Evolutionary conservation across 1,140 invertebrate genomes (phyloP), one percentile per base, ranked within the genome.

Genomic region (Gryon sp.): DNA sequence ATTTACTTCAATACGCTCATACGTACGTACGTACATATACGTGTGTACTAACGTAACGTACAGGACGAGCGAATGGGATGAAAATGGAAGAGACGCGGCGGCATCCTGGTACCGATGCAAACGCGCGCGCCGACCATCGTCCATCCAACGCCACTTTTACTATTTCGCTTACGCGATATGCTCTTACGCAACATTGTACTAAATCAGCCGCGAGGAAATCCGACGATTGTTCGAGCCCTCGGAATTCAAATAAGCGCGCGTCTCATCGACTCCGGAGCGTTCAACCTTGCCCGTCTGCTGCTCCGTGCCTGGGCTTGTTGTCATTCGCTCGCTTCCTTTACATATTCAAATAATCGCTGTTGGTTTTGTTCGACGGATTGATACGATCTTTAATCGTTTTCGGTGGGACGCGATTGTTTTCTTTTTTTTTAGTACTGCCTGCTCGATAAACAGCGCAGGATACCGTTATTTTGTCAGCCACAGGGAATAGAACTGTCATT

Each of bases 361-460:
- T 41, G 34, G 26, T 62, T 75, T 59, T 66, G 62, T 75, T 40
- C 55, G 46, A 48, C 50, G 1, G 20, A 57, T 60, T 53, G 69
- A 75, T 75, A 66, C 55, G 38, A 75, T 75, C 62, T 75, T 75
- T 62, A 68, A 75, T 75, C 52, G 62, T 53, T 75, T 75, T 75
- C 30, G 62, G 62, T 62, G 46, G 36, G 24, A 45, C 14, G 36
- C 52, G 72, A 59, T 60, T 62, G 43, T 65, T 65, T 34, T 4
- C 5, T 24, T 53, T 38, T 66, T 66, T 53, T 48, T 55, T 22
- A 8, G 4, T 2, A 8, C 20, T 1, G n/a, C 32, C 9, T 2
- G 9, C 2, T 18, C 57, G 52, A 63, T 73, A 63, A 59, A 57
- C 59, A 24, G 28, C 53, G 14, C 7, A 43, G n/a, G n/a, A 50